Base-by-base conservation (phyloP, 2,888 invertebrate species). In the Pharmacophagus antenor region DNA sequence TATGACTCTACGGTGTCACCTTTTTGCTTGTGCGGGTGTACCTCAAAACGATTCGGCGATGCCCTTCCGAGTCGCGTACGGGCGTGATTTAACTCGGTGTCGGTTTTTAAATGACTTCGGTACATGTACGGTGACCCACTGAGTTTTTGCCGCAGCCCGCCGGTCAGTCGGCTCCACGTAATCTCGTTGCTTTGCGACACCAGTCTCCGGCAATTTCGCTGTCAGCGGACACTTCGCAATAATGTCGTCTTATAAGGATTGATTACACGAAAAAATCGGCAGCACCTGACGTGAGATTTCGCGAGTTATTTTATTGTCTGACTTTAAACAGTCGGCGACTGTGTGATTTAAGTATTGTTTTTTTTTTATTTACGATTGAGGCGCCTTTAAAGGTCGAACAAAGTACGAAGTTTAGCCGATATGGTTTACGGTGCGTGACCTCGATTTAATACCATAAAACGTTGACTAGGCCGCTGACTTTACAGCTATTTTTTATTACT, bases 81-180 rank as follows among this genome's bases (percentile, higher is more conserved):
- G 64, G 65, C 62, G 65, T 65, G 64, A 67, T 68, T 70, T 69
- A 71, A 69, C 68, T 69, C 63, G 63, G 67, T 68, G 69, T 69
- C 71, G 69, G 67, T 67, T 68, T 62, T 62, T 69, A 72, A 74
- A 74, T 72, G 73, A 64, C 74, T 70, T 57, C 48, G 25, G 54
- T 22, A 74, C 73, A 71, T 72, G 76, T 72, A 73, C 65, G 50
- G 56, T 80, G 84, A 83, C 85, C 83, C 71, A 80, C 77, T 80
- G 66, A 79, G 70, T 77, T 83, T 85, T 80, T 77, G 62, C 42
- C n/a, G 4, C 42, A 56, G 44, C 27, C 59, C 27, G 8, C 47
- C 46, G 20, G 37, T 22, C 37, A n/a, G 27, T 25, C n/a, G 18
- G 51, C 21, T 21, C 25, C 18, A 47, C 62, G 63, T 62, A 63